A percentile compares a stretch with the other conserved stretches of the same genome.
These are phyloP conservation scores for Apoderus coryli DNA, from an alignment of 2,888 invertebrate species.

Conservation along the genomic window DNA sequence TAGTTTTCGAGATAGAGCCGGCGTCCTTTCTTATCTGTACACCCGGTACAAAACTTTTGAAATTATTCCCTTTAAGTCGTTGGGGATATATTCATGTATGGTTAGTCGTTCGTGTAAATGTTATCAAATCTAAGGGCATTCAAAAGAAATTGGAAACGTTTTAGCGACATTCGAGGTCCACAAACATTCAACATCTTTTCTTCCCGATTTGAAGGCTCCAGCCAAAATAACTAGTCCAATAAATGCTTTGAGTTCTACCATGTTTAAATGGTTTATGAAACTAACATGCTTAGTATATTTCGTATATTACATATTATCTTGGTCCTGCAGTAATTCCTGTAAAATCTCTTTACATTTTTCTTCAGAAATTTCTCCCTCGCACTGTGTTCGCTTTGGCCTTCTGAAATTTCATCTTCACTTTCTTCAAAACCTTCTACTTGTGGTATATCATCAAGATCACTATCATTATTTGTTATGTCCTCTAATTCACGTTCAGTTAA, in stretches of 20 bases:
- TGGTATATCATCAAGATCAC: slow-evolving; percentile 5
- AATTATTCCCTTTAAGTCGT: too few species aligned
- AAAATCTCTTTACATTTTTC: slow-evolving; percentile 4
- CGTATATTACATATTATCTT: neutral
- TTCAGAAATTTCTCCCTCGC: slow-evolving; percentile 2
- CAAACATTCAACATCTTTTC: slow-evolving; percentile 4
- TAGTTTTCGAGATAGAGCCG: too few species aligned
- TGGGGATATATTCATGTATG: too few species aligned
- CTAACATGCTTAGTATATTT: slow-evolving; percentile 3
- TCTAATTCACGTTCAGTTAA: slow-evolving; percentile 1
- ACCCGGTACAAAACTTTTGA: too few species aligned
- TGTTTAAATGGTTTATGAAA: slow-evolving; percentile 3
- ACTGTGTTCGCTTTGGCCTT: slow-evolving; percentile 2
- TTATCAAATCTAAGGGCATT: slow-evolving; percentile 7
- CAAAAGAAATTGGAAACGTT: slow-evolving; percentile 9
- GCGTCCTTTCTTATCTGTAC: too few species aligned
- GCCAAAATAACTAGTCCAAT: slow-evolving; percentile 8
- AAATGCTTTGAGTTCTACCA: slow-evolving; percentile 9
- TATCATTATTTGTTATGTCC: slow-evolving; percentile 5
- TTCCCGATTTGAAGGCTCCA: slow-evolving; percentile 8
- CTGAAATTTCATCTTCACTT: slow-evolving; percentile 4
- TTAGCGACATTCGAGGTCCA: slow-evolving; percentile 7
- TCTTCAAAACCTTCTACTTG: slow-evolving; percentile 6
- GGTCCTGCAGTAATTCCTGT: slow-evolving; percentile 5
- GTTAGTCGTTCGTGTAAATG: slow-evolving; percentile 1